A percentile compares a stretch with the other conserved stretches of the same genome.
Evolutionary conservation across 2,797 vertebrate genomes (phyloP).

Genomic region (Rhodeus uyekii): DNA sequence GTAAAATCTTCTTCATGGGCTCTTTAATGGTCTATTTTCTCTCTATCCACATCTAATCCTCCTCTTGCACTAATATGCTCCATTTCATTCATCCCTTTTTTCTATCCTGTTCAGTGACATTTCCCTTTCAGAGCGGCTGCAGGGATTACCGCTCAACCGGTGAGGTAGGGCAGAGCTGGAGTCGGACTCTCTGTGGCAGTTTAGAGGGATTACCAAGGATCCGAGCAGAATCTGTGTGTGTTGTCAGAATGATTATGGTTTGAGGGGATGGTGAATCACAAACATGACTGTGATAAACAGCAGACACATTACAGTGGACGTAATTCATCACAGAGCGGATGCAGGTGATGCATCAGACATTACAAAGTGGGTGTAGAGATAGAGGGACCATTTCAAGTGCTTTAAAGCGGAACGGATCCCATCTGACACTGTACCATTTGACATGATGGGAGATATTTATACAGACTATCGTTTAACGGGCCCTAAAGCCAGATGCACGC

Average conservation of each 20-base stretch:
- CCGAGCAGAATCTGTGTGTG: slow-evolving; percentile 62
- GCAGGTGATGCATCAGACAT: slow-evolving; percentile 10
- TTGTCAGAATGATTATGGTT: slow-evolving; percentile 65
- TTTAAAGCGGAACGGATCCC: neutral
- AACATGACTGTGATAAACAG: slow-evolving; percentile 29
- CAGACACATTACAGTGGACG: slow-evolving; percentile 21
- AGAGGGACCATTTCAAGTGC: slow-evolving; percentile 5
- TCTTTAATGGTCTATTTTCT: slow-evolving; percentile 32
- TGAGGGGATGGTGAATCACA: slow-evolving; percentile 39
- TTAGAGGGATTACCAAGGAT: slow-evolving; percentile 69
- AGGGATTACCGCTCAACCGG: slow-evolving; percentile 47
- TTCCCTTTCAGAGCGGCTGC: slow-evolving; percentile 36
- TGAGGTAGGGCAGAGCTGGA: slow-evolving; percentile 34
- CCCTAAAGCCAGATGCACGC: neutral
- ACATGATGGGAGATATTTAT: neutral
- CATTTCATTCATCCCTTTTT: slow-evolving; percentile 26
- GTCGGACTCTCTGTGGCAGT: slow-evolving; percentile 56
- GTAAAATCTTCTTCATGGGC: slow-evolving; percentile 11
- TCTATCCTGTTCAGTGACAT: slow-evolving; percentile 34
- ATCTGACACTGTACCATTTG: neutral
- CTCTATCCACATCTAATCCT: slow-evolving; percentile 28
- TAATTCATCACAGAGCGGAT: slow-evolving; percentile 17
- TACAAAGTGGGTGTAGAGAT: neutral
- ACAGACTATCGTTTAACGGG: neutral
- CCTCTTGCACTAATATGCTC: slow-evolving; percentile 10